These are phyloP conservation scores for Ciconia nigra DNA, from an alignment of 2,797 vertebrate genomes.

Conservation along the genomic window DNA sequence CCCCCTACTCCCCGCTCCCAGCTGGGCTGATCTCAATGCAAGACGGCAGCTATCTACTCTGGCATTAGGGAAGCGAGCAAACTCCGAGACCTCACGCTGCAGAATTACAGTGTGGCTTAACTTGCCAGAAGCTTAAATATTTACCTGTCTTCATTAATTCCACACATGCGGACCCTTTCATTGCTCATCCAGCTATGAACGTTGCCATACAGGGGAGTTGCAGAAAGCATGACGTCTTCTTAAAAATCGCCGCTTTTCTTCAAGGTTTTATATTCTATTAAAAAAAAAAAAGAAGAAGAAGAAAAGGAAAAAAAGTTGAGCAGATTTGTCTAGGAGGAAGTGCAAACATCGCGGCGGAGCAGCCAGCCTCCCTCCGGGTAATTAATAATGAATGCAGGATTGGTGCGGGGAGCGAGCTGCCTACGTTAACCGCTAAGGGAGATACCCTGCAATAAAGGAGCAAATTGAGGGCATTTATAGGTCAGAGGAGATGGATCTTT, in stretches of 20 bases:
- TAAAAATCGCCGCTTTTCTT: constrained; percentile 68
- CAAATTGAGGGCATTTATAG: constrained; percentile 55
- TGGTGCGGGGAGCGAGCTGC: constrained; percentile 28
- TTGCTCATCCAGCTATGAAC: constrained; percentile 87
- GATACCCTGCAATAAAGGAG: constrained; percentile 54
- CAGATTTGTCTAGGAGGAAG: constrained; percentile 52
- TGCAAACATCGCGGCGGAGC: constrained; percentile 41
- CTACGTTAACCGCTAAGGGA: constrained; percentile 58
- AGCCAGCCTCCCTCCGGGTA: constrained; percentile 56
- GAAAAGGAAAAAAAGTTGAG: constrained; percentile 42
- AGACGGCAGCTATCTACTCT: constrained; percentile 8
- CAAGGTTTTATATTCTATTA: constrained; percentile 72
- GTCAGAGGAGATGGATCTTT: constrained; percentile 54
- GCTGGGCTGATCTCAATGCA: background rate
- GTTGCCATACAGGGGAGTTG: constrained; percentile 85
- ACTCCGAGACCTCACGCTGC: background rate
- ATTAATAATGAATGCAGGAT: constrained; percentile 64
- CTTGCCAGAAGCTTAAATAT: constrained; percentile 64
- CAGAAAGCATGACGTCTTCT: constrained; percentile 83
- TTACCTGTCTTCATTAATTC: constrained; percentile 85
- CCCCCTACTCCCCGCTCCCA: background rate
- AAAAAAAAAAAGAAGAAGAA: background rate
- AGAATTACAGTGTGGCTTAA: constrained; percentile 40
- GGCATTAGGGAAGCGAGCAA: background rate
- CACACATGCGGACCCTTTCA: constrained; percentile 85